phyloP scores from a whole-genome alignment of 2,797 vertebrate species.

The Crypturellus tataupa region DNA sequence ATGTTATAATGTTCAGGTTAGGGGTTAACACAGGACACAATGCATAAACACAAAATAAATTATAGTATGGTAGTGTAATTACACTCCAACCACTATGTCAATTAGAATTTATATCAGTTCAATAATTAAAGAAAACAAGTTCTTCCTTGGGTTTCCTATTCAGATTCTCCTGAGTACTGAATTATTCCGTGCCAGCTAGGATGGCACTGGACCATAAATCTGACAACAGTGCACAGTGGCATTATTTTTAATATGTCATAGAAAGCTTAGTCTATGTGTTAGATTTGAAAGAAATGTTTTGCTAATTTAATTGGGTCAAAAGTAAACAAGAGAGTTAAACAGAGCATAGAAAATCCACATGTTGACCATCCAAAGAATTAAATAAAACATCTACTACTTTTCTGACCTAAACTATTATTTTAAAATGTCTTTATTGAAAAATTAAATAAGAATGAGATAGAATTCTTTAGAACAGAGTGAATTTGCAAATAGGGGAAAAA shows the following conservation, averaged over 20 bases:
- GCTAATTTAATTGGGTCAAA: slow-evolving; percentile 40
- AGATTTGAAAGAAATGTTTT: slow-evolving; percentile 50
- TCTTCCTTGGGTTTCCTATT: slow-evolving; percentile 66
- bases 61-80: slow-evolving; percentile 74
- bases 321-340: slow-evolving; percentile 31
- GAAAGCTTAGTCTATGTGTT: slow-evolving; percentile 3
- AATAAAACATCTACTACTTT: slow-evolving; percentile 9
- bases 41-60: slow-evolving; percentile 79
- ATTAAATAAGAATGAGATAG: not conserved
- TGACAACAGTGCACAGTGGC: slow-evolving; percentile 12
- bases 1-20: slow-evolving; percentile 73
- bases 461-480: not conserved
- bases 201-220: slow-evolving; percentile 60
- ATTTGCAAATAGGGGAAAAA: not conserved
- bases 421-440: not conserved
- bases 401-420: not conserved
- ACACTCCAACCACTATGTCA: slow-evolving; percentile 74
- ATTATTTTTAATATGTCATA: slow-evolving; percentile 56
- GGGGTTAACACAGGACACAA: slow-evolving; percentile 77
- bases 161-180: slow-evolving; percentile 31
- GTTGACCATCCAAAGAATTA: not conserved
- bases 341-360: slow-evolving; percentile 20
- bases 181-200: slow-evolving; percentile 46
- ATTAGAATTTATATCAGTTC: slow-evolving; percentile 80
- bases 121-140: slow-evolving; percentile 79